These are phyloP conservation scores for Aythya baeri DNA, from an alignment of 2,113 vertebrate genomes.

Conservation along the genomic window DNA sequence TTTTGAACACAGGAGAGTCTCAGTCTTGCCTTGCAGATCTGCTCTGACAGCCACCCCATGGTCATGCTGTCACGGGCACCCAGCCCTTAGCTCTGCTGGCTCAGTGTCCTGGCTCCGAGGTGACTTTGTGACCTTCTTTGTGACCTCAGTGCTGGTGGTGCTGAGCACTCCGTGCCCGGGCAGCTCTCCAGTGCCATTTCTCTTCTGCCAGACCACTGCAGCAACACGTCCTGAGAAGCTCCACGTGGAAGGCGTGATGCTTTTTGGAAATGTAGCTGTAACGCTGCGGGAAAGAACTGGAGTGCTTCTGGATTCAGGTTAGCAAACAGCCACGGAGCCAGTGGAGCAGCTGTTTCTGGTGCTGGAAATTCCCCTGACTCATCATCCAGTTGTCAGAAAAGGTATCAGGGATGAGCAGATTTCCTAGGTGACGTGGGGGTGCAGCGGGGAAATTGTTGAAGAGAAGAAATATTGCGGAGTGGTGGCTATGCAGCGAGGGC, in stretches of 20 bases:
- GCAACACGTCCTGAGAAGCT: not conserved
- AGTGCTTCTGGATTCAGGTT: not conserved
- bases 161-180: not conserved
- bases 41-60: accelerated
- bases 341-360: not conserved
- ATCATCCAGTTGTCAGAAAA: not conserved
- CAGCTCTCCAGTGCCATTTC: not conserved
- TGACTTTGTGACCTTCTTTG: not conserved
- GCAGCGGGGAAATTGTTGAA: accelerated
- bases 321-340: not conserved
- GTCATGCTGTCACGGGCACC: accelerated
- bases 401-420: accelerated
- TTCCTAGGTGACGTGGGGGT: not conserved
- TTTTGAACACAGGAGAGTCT: not conserved
- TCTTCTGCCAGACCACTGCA: not conserved
- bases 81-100: too few species aligned
- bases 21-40: accelerated
- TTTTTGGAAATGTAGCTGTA: not conserved
- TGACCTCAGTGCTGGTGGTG: not conserved
- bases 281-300: not conserved
- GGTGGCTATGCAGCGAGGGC: too few species aligned
- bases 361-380: not conserved
- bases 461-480: not conserved
- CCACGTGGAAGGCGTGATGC: not conserved
- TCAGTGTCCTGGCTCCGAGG: not conserved